These are phyloP conservation scores for Callyntrura guangdongensis DNA, from an alignment of 2,888 invertebrate species.

Conservation along the genomic window DNA sequence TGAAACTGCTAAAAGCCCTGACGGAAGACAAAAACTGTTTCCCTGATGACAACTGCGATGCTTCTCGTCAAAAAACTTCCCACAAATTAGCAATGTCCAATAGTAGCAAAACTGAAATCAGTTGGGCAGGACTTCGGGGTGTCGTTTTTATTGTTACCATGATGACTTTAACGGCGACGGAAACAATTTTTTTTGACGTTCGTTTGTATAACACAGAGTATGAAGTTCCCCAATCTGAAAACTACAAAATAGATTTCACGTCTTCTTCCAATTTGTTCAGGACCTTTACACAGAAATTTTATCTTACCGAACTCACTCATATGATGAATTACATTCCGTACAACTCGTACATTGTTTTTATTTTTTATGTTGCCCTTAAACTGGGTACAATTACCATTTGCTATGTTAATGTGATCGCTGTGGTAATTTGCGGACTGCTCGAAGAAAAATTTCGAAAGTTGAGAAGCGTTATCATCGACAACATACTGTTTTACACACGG, in stretches of 20 bases:
- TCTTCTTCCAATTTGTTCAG: not conserved
- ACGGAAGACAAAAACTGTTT: not conserved
- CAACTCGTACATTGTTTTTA: not conserved
- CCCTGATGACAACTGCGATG: not conserved
- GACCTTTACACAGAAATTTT: not conserved
- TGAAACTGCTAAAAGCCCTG: not conserved
- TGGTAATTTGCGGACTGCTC: not conserved
- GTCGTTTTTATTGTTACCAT: not conserved
- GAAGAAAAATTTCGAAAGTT: not conserved
- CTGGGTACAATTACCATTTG: not conserved
- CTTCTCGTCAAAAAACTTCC: too few relatives aligned
- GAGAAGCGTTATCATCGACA: not conserved
- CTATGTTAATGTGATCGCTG: constrained; percentile 3
- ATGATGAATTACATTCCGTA: not conserved
- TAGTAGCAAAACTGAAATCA: not conserved
- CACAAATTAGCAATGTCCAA: too few relatives aligned
- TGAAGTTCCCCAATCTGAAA: not conserved
- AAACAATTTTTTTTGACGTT: constrained; percentile 15
- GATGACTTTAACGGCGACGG: not conserved
- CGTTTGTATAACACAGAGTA: not conserved
- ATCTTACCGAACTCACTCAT: not conserved
- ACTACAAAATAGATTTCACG: too few relatives aligned
- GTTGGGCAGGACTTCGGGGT: not conserved
- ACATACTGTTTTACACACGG: not conserved
- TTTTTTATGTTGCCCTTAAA: not conserved